phyloP scores from a whole-genome alignment of 2,113 vertebrate genomes.

The Murina feae region DNA sequence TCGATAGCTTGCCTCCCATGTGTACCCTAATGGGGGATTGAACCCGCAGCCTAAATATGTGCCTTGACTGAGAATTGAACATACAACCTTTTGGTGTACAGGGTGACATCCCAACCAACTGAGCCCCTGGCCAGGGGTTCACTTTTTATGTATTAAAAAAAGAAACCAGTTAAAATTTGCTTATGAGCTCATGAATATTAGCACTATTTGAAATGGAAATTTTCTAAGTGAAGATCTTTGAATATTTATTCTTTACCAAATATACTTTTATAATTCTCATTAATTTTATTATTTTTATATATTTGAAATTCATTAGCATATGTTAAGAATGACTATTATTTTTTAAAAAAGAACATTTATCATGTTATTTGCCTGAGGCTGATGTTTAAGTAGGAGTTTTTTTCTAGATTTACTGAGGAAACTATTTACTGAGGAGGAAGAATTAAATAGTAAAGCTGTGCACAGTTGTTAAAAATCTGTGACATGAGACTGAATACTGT shows the following conservation, averaged over 20 bases:
- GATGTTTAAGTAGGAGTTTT: neutral
- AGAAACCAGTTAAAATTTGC: neutral
- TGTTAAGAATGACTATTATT: neutral
- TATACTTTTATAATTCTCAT: neutral
- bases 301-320: slow-evolving; percentile 6
- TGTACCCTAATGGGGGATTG: too few species aligned
- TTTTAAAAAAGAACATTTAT: too few species aligned
- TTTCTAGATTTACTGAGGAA: neutral
- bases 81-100: too few species aligned
- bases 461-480: neutral
- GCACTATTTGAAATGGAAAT: neutral
- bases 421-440: neutral
- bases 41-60: too few species aligned
- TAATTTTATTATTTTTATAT: slow-evolving; percentile 32
- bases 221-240: neutral
- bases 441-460: neutral
- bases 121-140: too few species aligned
- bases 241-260: neutral
- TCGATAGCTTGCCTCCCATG: too few species aligned
- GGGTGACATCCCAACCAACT: too few species aligned
- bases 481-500: neutral
- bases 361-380: neutral
- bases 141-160: neutral
- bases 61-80: too few species aligned
- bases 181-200: slow-evolving; percentile 10